These are phyloP conservation scores for Trogon surrucura DNA, from an alignment of 2,113 vertebrate genomes.

Conservation along the genomic window DNA sequence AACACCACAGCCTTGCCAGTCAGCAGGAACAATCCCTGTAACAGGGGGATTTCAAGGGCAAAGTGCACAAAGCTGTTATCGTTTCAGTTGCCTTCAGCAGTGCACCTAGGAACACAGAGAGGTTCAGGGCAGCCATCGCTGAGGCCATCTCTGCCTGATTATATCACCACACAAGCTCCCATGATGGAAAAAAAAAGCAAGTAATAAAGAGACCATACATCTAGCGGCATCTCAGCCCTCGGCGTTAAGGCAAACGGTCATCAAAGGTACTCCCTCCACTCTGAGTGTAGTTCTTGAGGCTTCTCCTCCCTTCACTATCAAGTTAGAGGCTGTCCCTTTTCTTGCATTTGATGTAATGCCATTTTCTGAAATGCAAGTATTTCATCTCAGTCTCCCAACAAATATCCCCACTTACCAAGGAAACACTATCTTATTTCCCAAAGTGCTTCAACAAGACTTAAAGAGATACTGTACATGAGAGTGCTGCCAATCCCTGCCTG, in stretches of 20 bases:
- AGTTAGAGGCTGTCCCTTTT: not conserved
- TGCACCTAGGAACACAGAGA: not conserved
- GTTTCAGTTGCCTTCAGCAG: not conserved
- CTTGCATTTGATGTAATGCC: not conserved
- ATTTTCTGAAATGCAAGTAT: not conserved
- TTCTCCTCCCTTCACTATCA: not conserved
- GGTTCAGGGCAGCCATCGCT: not conserved
- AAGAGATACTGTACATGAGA: rapidly evolving
- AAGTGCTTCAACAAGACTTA: not conserved
- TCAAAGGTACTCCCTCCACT: not conserved
- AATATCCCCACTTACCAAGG: not conserved
- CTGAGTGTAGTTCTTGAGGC: not conserved
- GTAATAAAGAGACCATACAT: not conserved
- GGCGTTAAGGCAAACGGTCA: not conserved
- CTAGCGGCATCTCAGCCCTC: not conserved
- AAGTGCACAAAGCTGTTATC: not conserved
- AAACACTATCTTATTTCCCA: not conserved
- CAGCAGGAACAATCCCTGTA: not conserved
- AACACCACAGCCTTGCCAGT: not conserved
- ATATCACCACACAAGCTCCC: not conserved
- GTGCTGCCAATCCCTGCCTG: not conserved
- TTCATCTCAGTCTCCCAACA: not conserved
- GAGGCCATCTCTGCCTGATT: not conserved
- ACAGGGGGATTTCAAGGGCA: not conserved
- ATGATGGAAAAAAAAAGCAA: not conserved